phyloP scores from a whole-genome alignment of 35 echinoderm and acorn worm species.

The Stichopus chloronotus region DNA sequence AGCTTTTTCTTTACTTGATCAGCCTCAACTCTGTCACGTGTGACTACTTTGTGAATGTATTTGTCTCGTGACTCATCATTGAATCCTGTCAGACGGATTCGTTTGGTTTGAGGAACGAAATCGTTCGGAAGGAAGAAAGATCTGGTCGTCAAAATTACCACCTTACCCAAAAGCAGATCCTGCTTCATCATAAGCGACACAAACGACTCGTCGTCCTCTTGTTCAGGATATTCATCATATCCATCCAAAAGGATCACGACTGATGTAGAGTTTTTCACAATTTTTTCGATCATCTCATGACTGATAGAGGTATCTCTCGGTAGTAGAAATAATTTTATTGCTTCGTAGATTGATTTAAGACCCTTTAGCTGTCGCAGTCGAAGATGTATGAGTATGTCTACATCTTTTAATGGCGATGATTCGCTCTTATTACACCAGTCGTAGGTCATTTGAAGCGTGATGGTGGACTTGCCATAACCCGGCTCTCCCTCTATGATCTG shows the following conservation, averaged over 20 bases:
- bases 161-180: not conserved
- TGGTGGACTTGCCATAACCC: conserved; percentile 9
- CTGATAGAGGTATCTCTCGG: not conserved
- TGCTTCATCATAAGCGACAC: not conserved
- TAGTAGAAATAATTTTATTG: not conserved
- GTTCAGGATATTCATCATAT: conserved; percentile 30
- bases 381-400: not conserved
- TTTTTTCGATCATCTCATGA: not conserved
- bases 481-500: not conserved
- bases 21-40: not conserved
- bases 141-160: conserved; percentile 1
- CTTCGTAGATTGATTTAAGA: not conserved
- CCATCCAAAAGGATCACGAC: not conserved
- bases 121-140: not conserved
- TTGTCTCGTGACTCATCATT: not conserved
- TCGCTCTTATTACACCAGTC: not conserved
- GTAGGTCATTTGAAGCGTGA: not conserved
- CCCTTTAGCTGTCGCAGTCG: not conserved
- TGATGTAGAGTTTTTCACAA: not conserved
- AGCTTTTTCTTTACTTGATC: not conserved
- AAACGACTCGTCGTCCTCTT: not conserved
- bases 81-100: not conserved
- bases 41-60: not conserved
- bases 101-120: not conserved
- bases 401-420: not conserved